These are phyloP conservation scores for Watsonalla binaria DNA, from an alignment of 2,888 invertebrate genomes.

Conservation along the genomic window DNA sequence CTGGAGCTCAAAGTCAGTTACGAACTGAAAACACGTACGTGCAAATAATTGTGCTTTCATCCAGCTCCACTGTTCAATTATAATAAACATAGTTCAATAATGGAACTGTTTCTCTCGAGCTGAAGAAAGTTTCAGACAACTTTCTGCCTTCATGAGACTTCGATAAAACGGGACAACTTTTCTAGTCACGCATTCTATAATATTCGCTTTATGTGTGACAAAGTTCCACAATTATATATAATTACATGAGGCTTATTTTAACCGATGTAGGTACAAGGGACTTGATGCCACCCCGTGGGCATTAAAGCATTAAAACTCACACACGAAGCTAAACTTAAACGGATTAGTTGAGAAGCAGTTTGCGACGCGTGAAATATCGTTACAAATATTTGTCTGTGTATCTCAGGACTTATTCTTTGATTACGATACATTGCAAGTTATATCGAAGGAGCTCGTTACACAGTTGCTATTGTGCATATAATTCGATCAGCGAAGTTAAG, in stretches of 20 bases:
- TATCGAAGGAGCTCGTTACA: no score
- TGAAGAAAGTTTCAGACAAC: background rate
- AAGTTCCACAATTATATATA: conserved; percentile 6
- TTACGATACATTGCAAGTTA: no score
- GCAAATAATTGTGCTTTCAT: background rate
- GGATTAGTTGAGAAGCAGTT: no score
- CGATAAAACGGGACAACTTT: background rate
- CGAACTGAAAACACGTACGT: conserved; percentile 2
- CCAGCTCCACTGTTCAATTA: background rate
- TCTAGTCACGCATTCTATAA: background rate
- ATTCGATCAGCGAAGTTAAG: no score
- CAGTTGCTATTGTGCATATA: no score
- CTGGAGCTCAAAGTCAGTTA: conserved; percentile 4
- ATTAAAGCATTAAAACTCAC: no score
- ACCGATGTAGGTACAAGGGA: no score
- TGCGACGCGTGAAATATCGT: no score
- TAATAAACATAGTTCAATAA: conserved; percentile 2
- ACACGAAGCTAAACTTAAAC: no score
- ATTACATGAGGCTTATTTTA: background rate
- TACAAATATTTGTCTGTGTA: no score
- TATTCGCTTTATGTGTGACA: conserved; percentile 3
- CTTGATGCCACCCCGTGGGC: no score
- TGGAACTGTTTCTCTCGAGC: background rate
- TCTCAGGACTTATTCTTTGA: no score
- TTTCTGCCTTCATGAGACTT: conserved; percentile 1